phyloP scores from a whole-genome alignment of 1,140 invertebrate species.

The Drosophila repleta region DNA sequence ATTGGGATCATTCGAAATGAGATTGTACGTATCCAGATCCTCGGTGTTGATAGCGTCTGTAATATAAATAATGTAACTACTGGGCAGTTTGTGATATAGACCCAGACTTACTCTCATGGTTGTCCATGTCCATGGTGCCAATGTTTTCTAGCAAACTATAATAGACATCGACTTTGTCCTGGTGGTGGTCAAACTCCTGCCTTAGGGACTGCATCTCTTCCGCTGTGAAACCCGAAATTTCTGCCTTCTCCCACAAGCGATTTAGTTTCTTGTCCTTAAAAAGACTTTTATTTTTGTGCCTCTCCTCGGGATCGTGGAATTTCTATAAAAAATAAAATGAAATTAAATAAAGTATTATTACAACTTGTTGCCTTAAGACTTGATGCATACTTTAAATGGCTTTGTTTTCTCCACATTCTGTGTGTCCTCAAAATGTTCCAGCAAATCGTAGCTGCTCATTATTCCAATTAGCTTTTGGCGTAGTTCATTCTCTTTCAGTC shows the following conservation, averaged over 20 bases:
- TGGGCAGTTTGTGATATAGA: background rate
- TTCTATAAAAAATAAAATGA: slow-evolving; percentile 66
- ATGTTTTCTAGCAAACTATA: slow-evolving; percentile 91
- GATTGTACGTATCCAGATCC: slow-evolving; percentile 87
- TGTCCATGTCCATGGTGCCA: slow-evolving; percentile 84
- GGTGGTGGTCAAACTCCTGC: slow-evolving; percentile 96
- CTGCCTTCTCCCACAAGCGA: slow-evolving; percentile 95
- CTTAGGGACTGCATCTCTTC: slow-evolving; percentile 93
- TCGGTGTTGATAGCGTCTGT: slow-evolving; percentile 87
- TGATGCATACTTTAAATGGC: slow-evolving; percentile 84
- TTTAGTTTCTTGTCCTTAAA: slow-evolving; percentile 96
- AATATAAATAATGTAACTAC: background rate
- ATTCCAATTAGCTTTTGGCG: slow-evolving; percentile 92
- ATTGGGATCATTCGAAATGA: slow-evolving; percentile 83
- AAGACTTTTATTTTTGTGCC: slow-evolving; percentile 89
- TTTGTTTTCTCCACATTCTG: slow-evolving; percentile 86
- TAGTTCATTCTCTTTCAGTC: slow-evolving; percentile 92
- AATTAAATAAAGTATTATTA: background rate
- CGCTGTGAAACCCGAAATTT: slow-evolving; percentile 91
- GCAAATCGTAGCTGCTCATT: slow-evolving; percentile 91
- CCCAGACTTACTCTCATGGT: slow-evolving; percentile 87
- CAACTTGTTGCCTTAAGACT: slow-evolving; percentile 33
- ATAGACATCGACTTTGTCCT: slow-evolving; percentile 96
- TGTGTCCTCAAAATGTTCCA: slow-evolving; percentile 91
- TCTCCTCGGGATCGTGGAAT: slow-evolving; percentile 86